Evolutionary conservation across 2,797 vertebrate genomes (phyloP).

Genomic region (Melanotaenia pygmaea): DNA sequence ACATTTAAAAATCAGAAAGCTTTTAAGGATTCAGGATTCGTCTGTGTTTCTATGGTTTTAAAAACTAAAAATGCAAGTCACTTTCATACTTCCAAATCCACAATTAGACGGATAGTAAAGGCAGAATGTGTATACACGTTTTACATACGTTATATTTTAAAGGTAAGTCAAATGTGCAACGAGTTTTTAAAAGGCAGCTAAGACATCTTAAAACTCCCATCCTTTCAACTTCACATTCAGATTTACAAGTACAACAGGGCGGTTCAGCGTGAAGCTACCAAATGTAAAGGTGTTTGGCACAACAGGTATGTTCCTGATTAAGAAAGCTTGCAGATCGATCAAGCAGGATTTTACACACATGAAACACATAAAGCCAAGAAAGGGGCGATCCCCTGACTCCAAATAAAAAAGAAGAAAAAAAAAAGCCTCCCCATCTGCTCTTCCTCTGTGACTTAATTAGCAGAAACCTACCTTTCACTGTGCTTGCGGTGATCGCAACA

Average conservation of each 20-base stretch:
- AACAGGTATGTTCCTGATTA: conserved; percentile 18
- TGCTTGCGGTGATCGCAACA: conserved; percentile 51
- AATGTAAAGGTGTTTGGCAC: conserved; percentile 1
- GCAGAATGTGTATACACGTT: background rate
- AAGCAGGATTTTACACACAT: background rate
- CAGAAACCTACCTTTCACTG: conserved; percentile 71
- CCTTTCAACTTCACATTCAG: background rate
- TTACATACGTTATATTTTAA: background rate
- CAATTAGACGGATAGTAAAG: too few relatives aligned
- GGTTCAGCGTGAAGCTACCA: background rate
- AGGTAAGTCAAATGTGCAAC: background rate
- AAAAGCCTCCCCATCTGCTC: background rate
- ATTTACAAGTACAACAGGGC: background rate
- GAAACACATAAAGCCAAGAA: background rate
- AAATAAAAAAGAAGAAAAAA: background rate
- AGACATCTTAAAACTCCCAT: background rate
- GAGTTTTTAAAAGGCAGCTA: background rate
- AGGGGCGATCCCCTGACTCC: background rate
- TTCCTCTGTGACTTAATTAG: background rate
- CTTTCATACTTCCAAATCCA: too few relatives aligned
- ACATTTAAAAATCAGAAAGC: background rate
- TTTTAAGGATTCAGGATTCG: too few relatives aligned
- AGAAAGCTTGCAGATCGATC: background rate
- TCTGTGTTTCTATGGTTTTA: background rate
- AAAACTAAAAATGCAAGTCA: background rate